Evolutionary conservation across 2,888 invertebrate genomes (phyloP).

Genomic region (Cataglyphis rosenhaueri): DNA sequence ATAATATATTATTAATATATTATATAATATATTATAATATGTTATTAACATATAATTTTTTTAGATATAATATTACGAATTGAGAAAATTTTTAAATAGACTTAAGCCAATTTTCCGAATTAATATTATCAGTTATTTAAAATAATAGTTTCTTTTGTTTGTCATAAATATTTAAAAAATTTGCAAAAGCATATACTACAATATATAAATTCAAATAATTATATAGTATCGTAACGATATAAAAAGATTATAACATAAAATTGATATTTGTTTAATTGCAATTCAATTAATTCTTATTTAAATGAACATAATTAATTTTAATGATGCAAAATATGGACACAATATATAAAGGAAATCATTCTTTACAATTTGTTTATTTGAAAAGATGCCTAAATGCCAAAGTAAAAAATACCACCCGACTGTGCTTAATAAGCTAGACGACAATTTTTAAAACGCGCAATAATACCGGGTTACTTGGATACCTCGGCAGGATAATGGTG

Average conservation of each 20-base stretch:
- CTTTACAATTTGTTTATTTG: neutral
- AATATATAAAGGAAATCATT: neutral
- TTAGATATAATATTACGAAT: neutral
- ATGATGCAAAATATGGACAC: neutral
- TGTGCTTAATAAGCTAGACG: conserved; percentile 34
- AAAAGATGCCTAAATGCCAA: neutral
- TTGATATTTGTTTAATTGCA: neutral
- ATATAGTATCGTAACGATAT: neutral
- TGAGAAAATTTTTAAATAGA: neutral
- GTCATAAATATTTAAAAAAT: neutral
- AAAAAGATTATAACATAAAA: neutral
- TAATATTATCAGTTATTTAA: conserved; percentile 1
- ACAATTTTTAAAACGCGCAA: conserved; percentile 64
- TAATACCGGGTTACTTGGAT: conserved; percentile 42
- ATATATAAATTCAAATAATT: neutral
- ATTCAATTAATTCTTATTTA: neutral
- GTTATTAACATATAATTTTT: too few species aligned
- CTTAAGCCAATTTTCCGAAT: neutral
- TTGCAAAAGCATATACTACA: neutral
- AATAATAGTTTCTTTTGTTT: neutral
- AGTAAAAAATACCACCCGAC: neutral
- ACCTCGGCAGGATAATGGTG: conserved; percentile 77
- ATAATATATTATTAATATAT: too few species aligned
- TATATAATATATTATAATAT: too few species aligned
- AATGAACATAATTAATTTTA: neutral